These are phyloP conservation scores for Zaprionus ghesquierei DNA, from an alignment of 1,140 invertebrate species.

Conservation along the genomic window DNA sequence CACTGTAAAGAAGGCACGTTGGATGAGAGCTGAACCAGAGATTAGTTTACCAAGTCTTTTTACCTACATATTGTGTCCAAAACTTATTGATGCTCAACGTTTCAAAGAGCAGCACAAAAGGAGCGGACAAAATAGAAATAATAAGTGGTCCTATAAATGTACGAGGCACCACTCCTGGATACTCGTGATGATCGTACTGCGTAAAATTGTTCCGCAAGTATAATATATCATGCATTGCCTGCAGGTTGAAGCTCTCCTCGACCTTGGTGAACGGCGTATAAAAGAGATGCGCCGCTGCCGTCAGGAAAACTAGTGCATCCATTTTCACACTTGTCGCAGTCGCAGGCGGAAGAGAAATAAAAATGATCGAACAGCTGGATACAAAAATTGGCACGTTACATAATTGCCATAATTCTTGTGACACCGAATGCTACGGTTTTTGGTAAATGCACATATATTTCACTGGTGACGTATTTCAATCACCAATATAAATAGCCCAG, in stretches of 20 bases:
- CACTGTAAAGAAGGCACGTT: slow-evolving; percentile 86
- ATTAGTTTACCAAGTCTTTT: slow-evolving; percentile 72
- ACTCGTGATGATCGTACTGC: slow-evolving; percentile 99
- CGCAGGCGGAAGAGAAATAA: slow-evolving; percentile 7
- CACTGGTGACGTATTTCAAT: slow-evolving; percentile 22
- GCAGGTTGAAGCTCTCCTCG: slow-evolving; percentile 99
- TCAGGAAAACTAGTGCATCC: slow-evolving; percentile 84
- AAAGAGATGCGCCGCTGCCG: slow-evolving; percentile 90
- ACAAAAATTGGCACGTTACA: slow-evolving; percentile 47
- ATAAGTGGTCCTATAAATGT: slow-evolving; percentile 97
- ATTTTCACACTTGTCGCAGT: slow-evolving; percentile 52
- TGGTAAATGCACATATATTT: slow-evolving; percentile 32
- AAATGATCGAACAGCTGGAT: slow-evolving; percentile 18
- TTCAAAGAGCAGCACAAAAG: slow-evolving; percentile 88
- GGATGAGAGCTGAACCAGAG: neutral
- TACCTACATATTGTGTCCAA: slow-evolving; percentile 95
- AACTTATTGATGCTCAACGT: slow-evolving; percentile 92
- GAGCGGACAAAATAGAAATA: slow-evolving; percentile 90
- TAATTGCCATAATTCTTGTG: slow-evolving; percentile 55
- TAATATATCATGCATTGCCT: slow-evolving; percentile 98
- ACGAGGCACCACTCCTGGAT: slow-evolving; percentile 98
- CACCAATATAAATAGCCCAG: slow-evolving; percentile 12
- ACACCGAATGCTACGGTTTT: slow-evolving; percentile 35
- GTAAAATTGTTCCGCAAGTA: slow-evolving; percentile 93
- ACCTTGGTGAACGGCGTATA: slow-evolving; percentile 99